Conservation (phyloP, 1,140 invertebrate genomes). For the Aphaenogaster rudis region DNA sequence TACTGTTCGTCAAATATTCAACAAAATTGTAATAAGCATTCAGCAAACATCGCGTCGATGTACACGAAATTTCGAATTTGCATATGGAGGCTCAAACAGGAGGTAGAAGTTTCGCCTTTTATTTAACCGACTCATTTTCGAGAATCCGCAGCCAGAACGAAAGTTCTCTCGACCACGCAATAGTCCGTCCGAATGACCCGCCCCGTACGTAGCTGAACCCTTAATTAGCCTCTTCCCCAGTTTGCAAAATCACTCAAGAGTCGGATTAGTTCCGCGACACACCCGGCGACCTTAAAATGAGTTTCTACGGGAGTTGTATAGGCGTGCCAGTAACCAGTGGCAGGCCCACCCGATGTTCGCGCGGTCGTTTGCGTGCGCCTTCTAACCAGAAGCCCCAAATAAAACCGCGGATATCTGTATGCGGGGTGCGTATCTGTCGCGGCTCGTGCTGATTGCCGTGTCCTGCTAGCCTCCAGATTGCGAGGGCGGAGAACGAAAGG, state of each 20-base stretch:
- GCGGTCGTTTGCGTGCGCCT: constrained; percentile 60
- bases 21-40: background rate
- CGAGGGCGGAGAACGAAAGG: constrained; percentile 28
- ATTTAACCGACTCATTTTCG: constrained; percentile 45
- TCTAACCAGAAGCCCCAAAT: constrained; percentile 76
- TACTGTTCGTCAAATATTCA: background rate
- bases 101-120: background rate
- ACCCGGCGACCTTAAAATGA: constrained; percentile 75
- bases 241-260: constrained; percentile 75
- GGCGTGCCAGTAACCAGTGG: constrained; percentile 23
- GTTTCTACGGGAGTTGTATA: constrained; percentile 60
- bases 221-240: constrained; percentile 72
- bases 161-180: constrained; percentile 14
- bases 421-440: constrained; percentile 68
- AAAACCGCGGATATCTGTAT: constrained; percentile 76
- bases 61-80: constrained; percentile 4
- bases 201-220: constrained; percentile 57
- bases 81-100: background rate
- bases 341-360: constrained; percentile 12
- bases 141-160: background rate
- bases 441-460: constrained; percentile 75
- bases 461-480: constrained; percentile 67
- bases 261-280: constrained; percentile 72
- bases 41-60: background rate
- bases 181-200: constrained; percentile 28